Conservation (phyloP, 92 coral and sea anemone species). For the Desmophyllum pertusum region DNA sequence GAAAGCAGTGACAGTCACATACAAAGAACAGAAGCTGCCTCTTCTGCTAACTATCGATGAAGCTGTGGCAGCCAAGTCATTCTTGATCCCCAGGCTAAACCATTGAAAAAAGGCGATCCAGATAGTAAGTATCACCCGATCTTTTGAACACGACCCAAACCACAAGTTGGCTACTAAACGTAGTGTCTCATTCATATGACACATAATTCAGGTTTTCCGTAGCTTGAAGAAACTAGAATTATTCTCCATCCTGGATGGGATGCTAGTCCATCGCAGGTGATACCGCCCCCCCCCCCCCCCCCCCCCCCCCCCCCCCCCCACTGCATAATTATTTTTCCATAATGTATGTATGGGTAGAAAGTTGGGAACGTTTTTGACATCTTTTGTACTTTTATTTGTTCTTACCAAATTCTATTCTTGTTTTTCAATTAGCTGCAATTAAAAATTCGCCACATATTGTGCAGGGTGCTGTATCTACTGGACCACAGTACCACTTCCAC, state of each 20-base stretch:
- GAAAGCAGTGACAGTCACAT: slow-evolving; percentile 74
- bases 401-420: not conserved
- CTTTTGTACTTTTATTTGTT: not conserved
- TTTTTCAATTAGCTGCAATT: slow-evolving; percentile 72
- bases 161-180: too few species aligned
- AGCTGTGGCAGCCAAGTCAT: slow-evolving; percentile 89
- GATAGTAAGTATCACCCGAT: slow-evolving; percentile 49
- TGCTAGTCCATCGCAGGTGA: too few species aligned
- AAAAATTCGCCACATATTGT: slow-evolving; percentile 73
- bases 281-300: too few species aligned
- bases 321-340: too few species aligned
- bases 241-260: too few species aligned
- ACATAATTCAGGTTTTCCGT: too few species aligned
- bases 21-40: slow-evolving; percentile 72
- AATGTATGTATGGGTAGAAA: too few species aligned
- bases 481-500: slow-evolving; percentile 88
- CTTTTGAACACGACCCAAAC: too few species aligned
- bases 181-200: too few species aligned
- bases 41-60: slow-evolving; percentile 77
- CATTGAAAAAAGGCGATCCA: slow-evolving; percentile 76
- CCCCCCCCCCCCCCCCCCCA: too few species aligned
- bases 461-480: slow-evolving; percentile 74
- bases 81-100: slow-evolving; percentile 55
- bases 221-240: too few species aligned
- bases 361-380: too few species aligned